Evolutionary conservation across 2,888 invertebrate genomes (phyloP), one percentile per base, ranked within the genome.

Genomic region (Molanna angustata): DNA sequence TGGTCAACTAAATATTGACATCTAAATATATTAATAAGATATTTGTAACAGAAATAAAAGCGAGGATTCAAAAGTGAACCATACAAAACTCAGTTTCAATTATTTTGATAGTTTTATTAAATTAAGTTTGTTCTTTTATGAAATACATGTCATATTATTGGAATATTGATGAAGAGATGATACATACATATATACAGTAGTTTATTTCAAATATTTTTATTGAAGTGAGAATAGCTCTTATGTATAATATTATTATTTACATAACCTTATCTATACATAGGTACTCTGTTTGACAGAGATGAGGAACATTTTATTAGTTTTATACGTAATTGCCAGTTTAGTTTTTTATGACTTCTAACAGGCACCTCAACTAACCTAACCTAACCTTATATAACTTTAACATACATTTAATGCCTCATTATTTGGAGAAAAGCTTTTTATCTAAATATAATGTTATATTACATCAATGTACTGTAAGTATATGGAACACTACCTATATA

Each of bases 231-330:
- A 46, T 46, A 19, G 46, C 14, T 37, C n/a, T 37, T 11, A 37
- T n/a, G n/a, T n/a, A n/a, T 37, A 16, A 13, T 14, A 37, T 14
- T 37, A 37, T 16, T 13, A 37, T 37, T 11, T 37, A 14, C 11
- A 37, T 37, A 37, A n/a, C n/a, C n/a, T n/a, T n/a, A n/a, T n/a
- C n/a, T n/a, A n/a, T n/a, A n/a, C n/a, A 43, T 44, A 48, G 21
- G 11, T 52, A 52, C 59, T 59, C 59, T 57, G 59, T 59, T 53
- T 52, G n/a, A 59, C 59, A 59, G 58, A 59, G 59, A 47, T 47
- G 40, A 59, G 59, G 59, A 59, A 59, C 59, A 55, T 59, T 59
- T 49, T 51, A 48, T 57, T 44, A 42, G 13, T 32, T 48, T n/a
- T n/a, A n/a, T n/a, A n/a, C n/a, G n/a, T n/a, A n/a, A n/a, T n/a